Evolutionary conservation across 2,888 invertebrate species (phyloP).

Genomic region (Megastigmus dorsalis): DNA sequence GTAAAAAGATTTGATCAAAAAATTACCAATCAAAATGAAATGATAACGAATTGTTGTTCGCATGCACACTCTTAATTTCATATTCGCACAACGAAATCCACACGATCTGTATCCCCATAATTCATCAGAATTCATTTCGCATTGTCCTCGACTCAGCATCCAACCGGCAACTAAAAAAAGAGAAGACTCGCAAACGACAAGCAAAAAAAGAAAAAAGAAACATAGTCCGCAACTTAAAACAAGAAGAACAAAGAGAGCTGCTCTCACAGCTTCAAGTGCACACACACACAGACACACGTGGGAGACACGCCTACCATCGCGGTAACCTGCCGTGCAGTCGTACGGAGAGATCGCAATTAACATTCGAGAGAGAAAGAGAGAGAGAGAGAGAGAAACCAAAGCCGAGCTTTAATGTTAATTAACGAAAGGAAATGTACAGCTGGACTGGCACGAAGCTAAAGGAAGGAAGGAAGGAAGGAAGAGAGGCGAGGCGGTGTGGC

Average conservation of each 20-base stretch:
- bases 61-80: no score
- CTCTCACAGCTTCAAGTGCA: no score
- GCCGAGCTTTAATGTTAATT: slow-evolving; percentile 68
- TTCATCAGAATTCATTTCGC: slow-evolving; percentile 52
- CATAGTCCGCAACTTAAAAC: no score
- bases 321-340: slow-evolving; percentile 56
- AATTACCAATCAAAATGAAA: no score
- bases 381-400: no score
- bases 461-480: background rate
- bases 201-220: slow-evolving; percentile 41
- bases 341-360: slow-evolving; percentile 63
- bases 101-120: background rate
- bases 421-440: slow-evolving; percentile 63
- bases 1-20: no score
- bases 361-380: slow-evolving; percentile 62
- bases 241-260: background rate
- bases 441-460: background rate
- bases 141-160: slow-evolving; percentile 41
- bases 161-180: slow-evolving; percentile 51
- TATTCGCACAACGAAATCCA: background rate
- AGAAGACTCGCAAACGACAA: slow-evolving; percentile 4
- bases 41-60: no score
- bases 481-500: background rate
- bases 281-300: slow-evolving; percentile 54
- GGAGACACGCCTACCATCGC: slow-evolving; percentile 64